Evolutionary conservation across 2,113 vertebrate species (phyloP).

Genomic region (Diadophis punctatus): DNA sequence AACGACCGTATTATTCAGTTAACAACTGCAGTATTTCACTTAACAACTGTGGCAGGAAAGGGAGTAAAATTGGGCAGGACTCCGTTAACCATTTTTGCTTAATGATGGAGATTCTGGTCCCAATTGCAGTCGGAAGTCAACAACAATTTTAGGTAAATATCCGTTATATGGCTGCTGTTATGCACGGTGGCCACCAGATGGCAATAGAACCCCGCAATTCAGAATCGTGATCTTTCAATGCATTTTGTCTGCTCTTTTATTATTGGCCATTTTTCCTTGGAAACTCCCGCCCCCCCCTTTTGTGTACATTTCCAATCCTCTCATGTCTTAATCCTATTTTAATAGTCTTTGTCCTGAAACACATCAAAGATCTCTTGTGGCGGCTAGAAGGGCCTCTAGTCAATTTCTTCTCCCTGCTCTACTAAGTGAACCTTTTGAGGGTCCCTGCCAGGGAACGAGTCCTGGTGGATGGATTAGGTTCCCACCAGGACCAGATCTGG

Average conservation of each 20-base stretch:
- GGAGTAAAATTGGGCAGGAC: background rate
- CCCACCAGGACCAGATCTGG: accelerated
- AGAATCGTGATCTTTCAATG: background rate
- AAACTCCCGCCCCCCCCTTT: background rate
- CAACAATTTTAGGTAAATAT: background rate
- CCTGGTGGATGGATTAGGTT: background rate
- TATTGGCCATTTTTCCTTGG: background rate
- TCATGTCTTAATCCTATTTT: slow-evolving; percentile 19
- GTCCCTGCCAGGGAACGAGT: background rate
- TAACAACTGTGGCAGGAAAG: background rate
- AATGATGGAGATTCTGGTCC: background rate
- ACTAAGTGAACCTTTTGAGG: background rate
- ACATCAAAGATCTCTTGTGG: background rate
- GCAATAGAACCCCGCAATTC: background rate
- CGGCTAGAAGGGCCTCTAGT: background rate
- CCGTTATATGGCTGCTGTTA: background rate
- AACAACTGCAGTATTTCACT: background rate
- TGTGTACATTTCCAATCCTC: background rate
- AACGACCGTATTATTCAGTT: background rate
- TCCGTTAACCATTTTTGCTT: background rate
- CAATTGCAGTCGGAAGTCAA: too few relatives aligned
- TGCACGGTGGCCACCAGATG: background rate
- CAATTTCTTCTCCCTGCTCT: background rate
- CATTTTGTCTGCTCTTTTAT: background rate
- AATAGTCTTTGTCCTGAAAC: background rate